phyloP scores from a whole-genome alignment of 30 jellyfish, hydroid and myxozoan genomes.

The Turritopsis rubra region DNA sequence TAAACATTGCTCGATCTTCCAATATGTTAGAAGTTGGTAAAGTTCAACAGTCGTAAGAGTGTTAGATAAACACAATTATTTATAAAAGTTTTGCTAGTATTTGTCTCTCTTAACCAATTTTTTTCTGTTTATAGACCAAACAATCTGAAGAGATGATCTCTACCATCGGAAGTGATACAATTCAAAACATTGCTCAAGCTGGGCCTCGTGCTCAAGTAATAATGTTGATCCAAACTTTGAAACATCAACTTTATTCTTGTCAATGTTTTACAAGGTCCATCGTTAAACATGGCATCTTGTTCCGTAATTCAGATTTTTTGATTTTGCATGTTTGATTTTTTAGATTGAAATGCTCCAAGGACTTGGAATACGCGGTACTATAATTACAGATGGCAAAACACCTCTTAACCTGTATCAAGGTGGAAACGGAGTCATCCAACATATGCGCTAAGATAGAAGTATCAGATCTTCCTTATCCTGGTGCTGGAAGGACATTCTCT shows the following conservation, averaged over 20 bases:
- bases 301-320: background rate
- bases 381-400: slow-evolving; percentile 73
- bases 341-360: slow-evolving; percentile 60
- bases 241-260: background rate
- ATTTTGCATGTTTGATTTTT: background rate
- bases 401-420: slow-evolving; percentile 79
- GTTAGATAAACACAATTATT: no score
- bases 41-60: no score
- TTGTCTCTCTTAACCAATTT: background rate
- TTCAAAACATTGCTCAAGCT: slow-evolving; percentile 50
- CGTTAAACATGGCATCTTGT: background rate
- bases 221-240: background rate
- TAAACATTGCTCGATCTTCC: no score
- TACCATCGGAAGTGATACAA: slow-evolving; percentile 59
- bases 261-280: background rate
- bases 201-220: slow-evolving; percentile 70
- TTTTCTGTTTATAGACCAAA: slow-evolving; percentile 32
- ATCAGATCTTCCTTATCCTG: background rate
- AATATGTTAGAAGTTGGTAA: no score
- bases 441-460: background rate
- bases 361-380: slow-evolving; percentile 51
- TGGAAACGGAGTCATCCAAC: slow-evolving; percentile 47
- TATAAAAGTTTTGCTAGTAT: background rate
- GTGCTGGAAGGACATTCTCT: background rate
- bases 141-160: slow-evolving; percentile 41